Evolutionary conservation across 2,113 vertebrate species (phyloP).

Genomic region (Promerops cafer): DNA sequence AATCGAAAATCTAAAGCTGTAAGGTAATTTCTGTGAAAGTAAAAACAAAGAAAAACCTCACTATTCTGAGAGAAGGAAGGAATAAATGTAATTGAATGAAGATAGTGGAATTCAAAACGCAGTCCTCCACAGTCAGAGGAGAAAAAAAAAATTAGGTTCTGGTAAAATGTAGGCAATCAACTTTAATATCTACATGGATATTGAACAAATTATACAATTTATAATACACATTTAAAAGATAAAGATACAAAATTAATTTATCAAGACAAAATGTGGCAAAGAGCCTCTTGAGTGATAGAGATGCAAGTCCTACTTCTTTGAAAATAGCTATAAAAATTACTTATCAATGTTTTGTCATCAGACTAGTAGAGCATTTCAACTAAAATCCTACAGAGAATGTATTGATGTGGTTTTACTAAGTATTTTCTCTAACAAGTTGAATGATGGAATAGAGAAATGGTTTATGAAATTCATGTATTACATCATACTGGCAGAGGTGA

Average conservation of each 20-base stretch:
- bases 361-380: not conserved
- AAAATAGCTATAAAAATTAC: not conserved
- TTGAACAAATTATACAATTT: not conserved
- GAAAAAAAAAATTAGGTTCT: rapidly evolving
- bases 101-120: not conserved
- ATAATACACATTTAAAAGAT: not conserved
- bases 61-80: not conserved
- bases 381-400: not conserved
- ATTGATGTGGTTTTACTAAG: not conserved
- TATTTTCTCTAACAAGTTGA: not conserved
- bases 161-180: not conserved
- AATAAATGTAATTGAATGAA: not conserved
- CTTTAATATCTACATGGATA: not conserved
- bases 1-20: not conserved
- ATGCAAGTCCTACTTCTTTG: not conserved
- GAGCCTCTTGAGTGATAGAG: not conserved
- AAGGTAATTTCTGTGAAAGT: not conserved
- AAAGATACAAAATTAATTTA: not conserved
- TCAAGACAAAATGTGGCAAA: not conserved
- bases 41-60: not conserved
- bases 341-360: not conserved
- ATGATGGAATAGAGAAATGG: not conserved
- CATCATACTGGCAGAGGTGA: not conserved
- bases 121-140: not conserved
- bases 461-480: not conserved